Conservation (phyloP, 2,797 vertebrate species). For the Xiphophorus birchmanni region DNA sequence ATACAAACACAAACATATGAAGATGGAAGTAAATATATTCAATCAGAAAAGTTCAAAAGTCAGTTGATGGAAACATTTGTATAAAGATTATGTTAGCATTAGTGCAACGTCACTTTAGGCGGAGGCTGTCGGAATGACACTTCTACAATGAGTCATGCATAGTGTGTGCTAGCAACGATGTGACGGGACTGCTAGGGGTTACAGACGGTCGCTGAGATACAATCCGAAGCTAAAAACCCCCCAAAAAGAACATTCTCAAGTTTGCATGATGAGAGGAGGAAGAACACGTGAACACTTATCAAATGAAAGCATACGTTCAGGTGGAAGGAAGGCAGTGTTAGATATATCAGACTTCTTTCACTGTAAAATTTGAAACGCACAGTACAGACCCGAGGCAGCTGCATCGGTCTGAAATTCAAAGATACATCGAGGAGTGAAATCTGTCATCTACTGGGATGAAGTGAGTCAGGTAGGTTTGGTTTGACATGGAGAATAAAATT, state of each 20-base stretch:
- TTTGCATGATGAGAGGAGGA: constrained; percentile 45
- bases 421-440: constrained; percentile 10
- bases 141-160: constrained; percentile 75
- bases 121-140: constrained; percentile 72
- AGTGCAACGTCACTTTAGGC: constrained; percentile 65
- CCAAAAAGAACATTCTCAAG: constrained; percentile 35
- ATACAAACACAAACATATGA: constrained; percentile 50
- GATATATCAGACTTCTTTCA: constrained; percentile 5
- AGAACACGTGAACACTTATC: constrained; percentile 25
- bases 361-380: constrained; percentile 10
- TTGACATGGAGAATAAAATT: constrained; percentile 48
- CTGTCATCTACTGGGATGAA: constrained; percentile 36
- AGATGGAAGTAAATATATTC: constrained; percentile 54
- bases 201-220: constrained; percentile 41
- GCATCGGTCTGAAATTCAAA: constrained; percentile 27
- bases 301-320: constrained; percentile 17
- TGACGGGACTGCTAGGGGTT: constrained; percentile 41
- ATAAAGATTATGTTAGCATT: constrained; percentile 64
- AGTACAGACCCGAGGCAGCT: neutral
- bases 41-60: constrained; percentile 61
- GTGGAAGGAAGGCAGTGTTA: constrained; percentile 44
- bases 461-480: constrained; percentile 50
- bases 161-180: constrained; percentile 58
- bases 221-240: constrained; percentile 29
- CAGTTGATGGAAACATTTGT: constrained; percentile 46